These are phyloP conservation scores for Ylistrum balloti DNA, from an alignment of 1,140 invertebrate genomes.

Conservation along the genomic window DNA sequence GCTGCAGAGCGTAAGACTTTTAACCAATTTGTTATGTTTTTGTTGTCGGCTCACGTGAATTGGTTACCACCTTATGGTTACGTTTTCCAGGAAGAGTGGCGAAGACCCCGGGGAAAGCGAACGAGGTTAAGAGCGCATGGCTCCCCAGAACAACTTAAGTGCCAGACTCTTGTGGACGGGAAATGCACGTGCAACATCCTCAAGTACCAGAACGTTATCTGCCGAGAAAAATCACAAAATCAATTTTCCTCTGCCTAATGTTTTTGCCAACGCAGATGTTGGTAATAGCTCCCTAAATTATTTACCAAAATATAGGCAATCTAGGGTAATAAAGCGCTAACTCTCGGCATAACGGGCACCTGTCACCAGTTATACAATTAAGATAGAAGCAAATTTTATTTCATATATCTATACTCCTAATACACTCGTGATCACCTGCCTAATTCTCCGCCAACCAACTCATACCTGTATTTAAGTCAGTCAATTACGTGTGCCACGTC, in stretches of 20 bases:
- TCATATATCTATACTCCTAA: conserved; percentile 6
- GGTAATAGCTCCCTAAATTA: conserved; percentile 28
- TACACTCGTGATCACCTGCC: background rate
- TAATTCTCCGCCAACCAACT: conserved; percentile 31
- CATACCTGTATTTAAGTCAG: conserved; percentile 34
- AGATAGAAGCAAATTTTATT: conserved; percentile 35
- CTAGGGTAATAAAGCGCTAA: background rate
- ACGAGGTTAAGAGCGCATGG: background rate
- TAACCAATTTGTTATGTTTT: background rate
- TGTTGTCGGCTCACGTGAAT: background rate
- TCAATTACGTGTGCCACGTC: background rate
- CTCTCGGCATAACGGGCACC: background rate
- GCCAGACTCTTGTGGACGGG: background rate
- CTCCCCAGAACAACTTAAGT: background rate
- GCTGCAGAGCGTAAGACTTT: background rate
- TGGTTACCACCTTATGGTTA: background rate
- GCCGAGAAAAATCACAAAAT: conserved; percentile 33
- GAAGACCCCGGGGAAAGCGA: background rate
- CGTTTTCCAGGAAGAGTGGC: conserved; percentile 28
- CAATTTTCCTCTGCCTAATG: conserved; percentile 33
- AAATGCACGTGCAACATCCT: conserved; percentile 26
- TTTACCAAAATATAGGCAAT: conserved; percentile 35
- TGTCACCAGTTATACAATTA: conserved; percentile 39
- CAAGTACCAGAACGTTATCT: conserved; percentile 33
- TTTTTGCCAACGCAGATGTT: conserved; percentile 38